phyloP scores from a whole-genome alignment of 92 coral and sea anemone species.

The Porites lobata region DNA sequence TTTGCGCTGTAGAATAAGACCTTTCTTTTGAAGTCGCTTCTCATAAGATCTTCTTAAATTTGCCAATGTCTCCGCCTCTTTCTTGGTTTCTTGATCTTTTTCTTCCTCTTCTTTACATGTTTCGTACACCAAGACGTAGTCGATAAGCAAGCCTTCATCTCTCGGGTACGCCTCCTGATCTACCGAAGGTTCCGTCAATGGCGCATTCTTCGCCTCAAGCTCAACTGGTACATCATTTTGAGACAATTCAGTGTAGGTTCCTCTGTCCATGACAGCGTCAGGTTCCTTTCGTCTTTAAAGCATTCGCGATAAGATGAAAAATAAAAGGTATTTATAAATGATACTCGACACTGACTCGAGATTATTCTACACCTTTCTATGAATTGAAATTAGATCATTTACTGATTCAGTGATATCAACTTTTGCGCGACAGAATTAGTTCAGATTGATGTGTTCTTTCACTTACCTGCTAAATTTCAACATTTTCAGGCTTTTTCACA shows the following conservation, averaged over 20 bases:
- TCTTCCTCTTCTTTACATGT: conserved; percentile 69
- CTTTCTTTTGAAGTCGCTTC: conserved; percentile 59
- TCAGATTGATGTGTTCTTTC: too few relatives aligned
- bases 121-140: conserved; percentile 80
- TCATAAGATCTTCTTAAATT: conserved; percentile 63
- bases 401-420: too few relatives aligned
- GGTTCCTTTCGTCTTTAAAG: conserved; percentile 1
- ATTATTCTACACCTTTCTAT: too few relatives aligned
- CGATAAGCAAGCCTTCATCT: conserved; percentile 44
- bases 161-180: conserved; percentile 5
- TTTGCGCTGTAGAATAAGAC: conserved; percentile 60
- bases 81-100: conserved; percentile 57
- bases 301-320: conserved; percentile 29
- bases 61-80: conserved; percentile 44
- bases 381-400: too few relatives aligned
- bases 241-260: conserved; percentile 16
- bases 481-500: too few relatives aligned
- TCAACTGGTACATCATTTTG: conserved; percentile 24
- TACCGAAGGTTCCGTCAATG: conserved; percentile 6
- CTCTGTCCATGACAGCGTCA: conserved; percentile 19
- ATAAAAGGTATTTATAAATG: neutral
- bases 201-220: conserved; percentile 2
- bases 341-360: neutral
- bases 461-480: too few relatives aligned
- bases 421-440: too few relatives aligned